phyloP scores from a whole-genome alignment of 2,888 invertebrate species.

The Uropetala carovei region DNA sequence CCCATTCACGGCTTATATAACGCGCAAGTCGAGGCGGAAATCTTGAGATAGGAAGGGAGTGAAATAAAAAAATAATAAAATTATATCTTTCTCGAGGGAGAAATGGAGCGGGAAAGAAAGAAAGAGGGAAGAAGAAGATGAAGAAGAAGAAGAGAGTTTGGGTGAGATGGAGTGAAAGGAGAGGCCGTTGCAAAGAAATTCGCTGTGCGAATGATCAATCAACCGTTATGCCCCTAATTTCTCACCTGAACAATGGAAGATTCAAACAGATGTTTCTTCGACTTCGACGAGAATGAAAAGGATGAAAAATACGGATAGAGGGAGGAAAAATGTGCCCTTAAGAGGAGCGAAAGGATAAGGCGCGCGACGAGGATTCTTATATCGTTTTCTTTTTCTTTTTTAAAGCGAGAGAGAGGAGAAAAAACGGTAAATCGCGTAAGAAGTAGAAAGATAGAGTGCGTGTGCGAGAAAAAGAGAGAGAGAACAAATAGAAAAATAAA shows the following conservation, averaged over 20 bases:
- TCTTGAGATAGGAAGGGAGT: background rate
- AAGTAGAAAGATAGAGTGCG: background rate
- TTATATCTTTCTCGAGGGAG: background rate
- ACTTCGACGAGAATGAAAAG: background rate
- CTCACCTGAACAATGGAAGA: background rate
- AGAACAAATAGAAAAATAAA: background rate
- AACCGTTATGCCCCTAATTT: conserved; percentile 25
- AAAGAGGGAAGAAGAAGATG: background rate
- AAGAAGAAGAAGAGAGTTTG: background rate
- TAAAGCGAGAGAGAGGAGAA: no score
- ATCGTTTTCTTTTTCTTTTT: no score
- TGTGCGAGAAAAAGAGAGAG: no score
- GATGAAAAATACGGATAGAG: background rate
- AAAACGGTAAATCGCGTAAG: no score
- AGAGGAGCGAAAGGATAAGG: background rate
- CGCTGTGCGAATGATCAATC: background rate
- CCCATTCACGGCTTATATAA: background rate
- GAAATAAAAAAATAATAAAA: background rate
- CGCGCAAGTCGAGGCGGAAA: background rate
- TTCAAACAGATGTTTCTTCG: background rate
- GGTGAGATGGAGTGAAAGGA: background rate
- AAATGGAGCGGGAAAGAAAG: background rate
- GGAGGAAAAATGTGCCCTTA: background rate
- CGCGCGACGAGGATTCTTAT: no score
- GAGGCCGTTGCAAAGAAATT: background rate